A percentile compares a stretch with the other conserved stretches of the same genome.
phyloP scores from a whole-genome alignment of 1,140 invertebrate species.

The Cyclina sinensis region DNA sequence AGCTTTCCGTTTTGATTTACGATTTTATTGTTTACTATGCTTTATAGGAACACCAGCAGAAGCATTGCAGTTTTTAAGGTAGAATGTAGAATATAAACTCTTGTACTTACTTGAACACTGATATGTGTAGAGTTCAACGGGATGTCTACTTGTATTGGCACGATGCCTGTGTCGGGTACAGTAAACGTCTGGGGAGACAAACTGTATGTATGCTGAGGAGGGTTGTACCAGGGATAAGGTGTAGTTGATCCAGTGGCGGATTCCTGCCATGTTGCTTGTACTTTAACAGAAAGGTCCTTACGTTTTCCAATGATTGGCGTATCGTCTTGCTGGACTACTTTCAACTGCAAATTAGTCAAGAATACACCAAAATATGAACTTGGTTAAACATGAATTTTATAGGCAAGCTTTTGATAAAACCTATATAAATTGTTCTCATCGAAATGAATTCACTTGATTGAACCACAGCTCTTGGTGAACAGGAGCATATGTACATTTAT shows the following conservation, averaged over 20 bases:
- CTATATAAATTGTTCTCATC: too few relatives aligned
- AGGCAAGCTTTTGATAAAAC: too few relatives aligned
- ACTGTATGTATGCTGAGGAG: conserved; percentile 46
- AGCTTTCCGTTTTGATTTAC: too few relatives aligned
- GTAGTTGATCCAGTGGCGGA: not conserved
- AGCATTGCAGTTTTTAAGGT: too few relatives aligned
- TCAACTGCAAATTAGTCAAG: conserved; percentile 71
- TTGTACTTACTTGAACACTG: conserved; percentile 71
- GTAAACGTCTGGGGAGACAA: conserved; percentile 67
- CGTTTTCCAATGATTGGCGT: conserved; percentile 69
- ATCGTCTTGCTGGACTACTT: conserved; percentile 78
- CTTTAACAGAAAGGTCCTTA: conserved; percentile 61
- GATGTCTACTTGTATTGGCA: conserved; percentile 76
- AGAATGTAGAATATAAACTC: too few relatives aligned
- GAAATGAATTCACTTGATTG: too few relatives aligned
- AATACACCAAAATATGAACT: too few relatives aligned
- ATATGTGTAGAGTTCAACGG: conserved; percentile 77
- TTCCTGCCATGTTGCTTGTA: conserved; percentile 61
- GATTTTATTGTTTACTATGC: too few relatives aligned
- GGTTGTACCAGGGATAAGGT: conserved; percentile 37
- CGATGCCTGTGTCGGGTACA: conserved; percentile 77
- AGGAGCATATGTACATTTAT: too few relatives aligned
- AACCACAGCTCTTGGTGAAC: too few relatives aligned
- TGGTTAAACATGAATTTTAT: too few relatives aligned
- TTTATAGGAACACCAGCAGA: too few relatives aligned